Evolutionary conservation across 2,888 invertebrate species (phyloP), one percentile per base, ranked within the genome.

Genomic region (Itoplectis maculator): DNA sequence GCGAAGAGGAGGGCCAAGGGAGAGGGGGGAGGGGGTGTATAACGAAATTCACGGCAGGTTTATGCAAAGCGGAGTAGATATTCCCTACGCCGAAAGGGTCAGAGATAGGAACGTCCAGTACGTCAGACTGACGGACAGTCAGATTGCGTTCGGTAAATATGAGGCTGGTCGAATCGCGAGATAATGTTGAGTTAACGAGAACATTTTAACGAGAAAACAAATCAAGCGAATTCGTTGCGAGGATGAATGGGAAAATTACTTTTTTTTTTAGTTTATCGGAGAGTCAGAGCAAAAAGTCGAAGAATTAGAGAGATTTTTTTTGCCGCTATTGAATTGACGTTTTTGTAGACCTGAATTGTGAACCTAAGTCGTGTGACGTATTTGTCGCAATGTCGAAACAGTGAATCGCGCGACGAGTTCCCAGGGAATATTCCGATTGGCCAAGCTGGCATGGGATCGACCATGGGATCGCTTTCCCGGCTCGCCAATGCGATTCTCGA

Each of bases 1-100:
- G 47, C 5, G n/a, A 47, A 2, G 47, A 11, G 11, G n/a, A n/a
- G n/a, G 11, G 47, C 3, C n/a, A 8, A 42, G 42, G 42, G n/a
- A 5, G 61, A 18, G 37, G 18, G 0, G 76, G 61, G 68, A 81
- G 0, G 76, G 61, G 68, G 76, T 81, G 68, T 59, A 74, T 65
- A 74, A 82, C 69, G 74, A 82, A 82, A 78, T 82, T 74, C 78
- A 82, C 63, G 69, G 81, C 69, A 42, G 49, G 49, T 82, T 78
- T 82, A 82, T 82, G 81, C 78, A 74, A 82, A 82, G 54, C 74
- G n/a, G 37, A 45, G 49, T 51, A 59, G 66, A 75, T 79, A 66
- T 73, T 37, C 45, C 65, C 45, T 49, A 77, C 49, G 23, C 13
- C 42, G 8, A 59, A 76, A 59, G 66, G 15, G 23, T 29, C 65